Conservation (phyloP, 2,113 vertebrate genomes). For the Anas platyrhynchos region DNA sequence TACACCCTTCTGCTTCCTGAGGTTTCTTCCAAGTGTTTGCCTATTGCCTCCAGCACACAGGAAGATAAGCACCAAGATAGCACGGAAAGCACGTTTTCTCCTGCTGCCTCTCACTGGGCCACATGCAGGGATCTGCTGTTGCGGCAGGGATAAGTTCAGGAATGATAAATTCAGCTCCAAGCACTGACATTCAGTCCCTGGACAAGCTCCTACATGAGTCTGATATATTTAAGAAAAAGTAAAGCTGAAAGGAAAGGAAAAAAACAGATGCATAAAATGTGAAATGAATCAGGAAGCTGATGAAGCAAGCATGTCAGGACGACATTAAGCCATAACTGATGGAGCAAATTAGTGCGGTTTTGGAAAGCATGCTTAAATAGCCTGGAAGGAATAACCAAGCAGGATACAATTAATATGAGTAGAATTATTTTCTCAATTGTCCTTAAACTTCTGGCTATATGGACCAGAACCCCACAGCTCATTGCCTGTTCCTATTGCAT, state of each 20-base stretch:
- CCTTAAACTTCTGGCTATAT: neutral
- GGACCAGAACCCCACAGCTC: neutral
- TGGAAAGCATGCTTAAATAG: constrained; percentile 34
- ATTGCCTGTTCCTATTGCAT: neutral
- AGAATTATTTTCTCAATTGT: constrained; percentile 15
- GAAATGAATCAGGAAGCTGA: constrained; percentile 2
- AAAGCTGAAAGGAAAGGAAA: neutral
- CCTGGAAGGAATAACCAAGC: constrained; percentile 26
- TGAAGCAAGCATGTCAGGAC: neutral
- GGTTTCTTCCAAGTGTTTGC: neutral
- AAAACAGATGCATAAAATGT: neutral
- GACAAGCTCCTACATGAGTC: neutral
- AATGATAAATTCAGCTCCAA: neutral
- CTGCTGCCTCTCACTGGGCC: neutral
- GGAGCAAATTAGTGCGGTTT: neutral
- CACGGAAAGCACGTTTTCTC: neutral
- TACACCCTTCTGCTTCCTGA: neutral
- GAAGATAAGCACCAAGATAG: neutral
- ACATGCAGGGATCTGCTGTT: neutral
- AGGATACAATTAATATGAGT: neutral
- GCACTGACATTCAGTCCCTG: neutral
- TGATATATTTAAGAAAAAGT: neutral
- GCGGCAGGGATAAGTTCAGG: too few relatives aligned
- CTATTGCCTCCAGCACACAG: neutral
- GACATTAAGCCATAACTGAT: neutral